Conservation (phyloP, 2,888 invertebrate species). For the Lasius platythorax region DNA sequence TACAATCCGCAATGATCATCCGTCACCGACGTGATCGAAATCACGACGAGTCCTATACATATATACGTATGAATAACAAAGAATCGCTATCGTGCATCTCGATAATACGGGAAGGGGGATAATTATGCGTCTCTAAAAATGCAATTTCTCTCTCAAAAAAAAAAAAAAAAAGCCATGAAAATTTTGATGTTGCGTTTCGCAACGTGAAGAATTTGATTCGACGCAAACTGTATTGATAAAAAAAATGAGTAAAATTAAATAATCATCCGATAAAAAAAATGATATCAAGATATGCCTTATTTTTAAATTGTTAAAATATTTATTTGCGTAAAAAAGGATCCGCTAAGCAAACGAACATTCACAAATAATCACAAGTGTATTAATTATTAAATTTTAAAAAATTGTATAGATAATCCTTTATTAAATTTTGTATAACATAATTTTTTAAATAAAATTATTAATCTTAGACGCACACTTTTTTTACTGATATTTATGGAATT, state of each 20-base stretch:
- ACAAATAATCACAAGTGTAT: no score
- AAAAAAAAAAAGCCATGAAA: constrained; percentile 6
- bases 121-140: constrained; percentile 28
- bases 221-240: neutral
- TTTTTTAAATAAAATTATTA: no score
- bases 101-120: constrained; percentile 14
- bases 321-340: no score
- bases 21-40: constrained; percentile 75
- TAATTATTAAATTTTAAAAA: no score
- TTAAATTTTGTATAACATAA: no score
- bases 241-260: neutral
- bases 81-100: constrained; percentile 11
- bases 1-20: constrained; percentile 71
- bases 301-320: no score
- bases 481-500: neutral
- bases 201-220: neutral
- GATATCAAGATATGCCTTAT: no score
- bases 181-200: neutral
- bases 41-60: constrained; percentile 66
- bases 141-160: neutral
- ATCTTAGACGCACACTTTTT: neutral
- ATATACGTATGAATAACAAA: constrained; percentile 36
- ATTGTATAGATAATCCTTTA: no score
- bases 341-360: no score
- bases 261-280: neutral